Conservation (phyloP, 1,140 invertebrate genomes). For the Caenorhabditis brenneri region DNA sequence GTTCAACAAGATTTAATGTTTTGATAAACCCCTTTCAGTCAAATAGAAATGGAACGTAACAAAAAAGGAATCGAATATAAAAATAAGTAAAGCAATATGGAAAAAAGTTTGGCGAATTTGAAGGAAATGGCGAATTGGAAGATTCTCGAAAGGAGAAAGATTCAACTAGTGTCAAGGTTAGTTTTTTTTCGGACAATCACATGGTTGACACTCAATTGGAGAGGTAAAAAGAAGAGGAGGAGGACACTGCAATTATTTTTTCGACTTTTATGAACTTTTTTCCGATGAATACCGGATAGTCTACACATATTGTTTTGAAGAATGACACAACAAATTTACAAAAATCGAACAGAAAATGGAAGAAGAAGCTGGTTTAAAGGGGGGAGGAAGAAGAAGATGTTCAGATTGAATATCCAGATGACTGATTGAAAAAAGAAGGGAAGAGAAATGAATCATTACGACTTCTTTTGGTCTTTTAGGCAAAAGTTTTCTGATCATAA, state of each 20-base stretch:
- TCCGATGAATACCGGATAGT: too few species aligned
- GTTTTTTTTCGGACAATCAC: slow-evolving; percentile 24
- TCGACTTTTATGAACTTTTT: background rate
- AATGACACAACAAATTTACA: background rate
- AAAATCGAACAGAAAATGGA: background rate
- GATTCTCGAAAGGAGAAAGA: slow-evolving; percentile 21
- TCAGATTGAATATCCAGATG: slow-evolving; percentile 10
- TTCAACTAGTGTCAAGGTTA: slow-evolving; percentile 30
- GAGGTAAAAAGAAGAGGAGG: background rate
- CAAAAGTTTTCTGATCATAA: background rate
- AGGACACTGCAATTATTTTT: background rate
- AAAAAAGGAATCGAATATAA: background rate
- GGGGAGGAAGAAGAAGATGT: background rate
- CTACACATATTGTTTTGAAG: too few species aligned
- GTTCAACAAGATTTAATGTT: background rate
- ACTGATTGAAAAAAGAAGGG: background rate
- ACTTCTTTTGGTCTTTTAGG: background rate
- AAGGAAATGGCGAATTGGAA: background rate
- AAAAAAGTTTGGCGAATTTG: slow-evolving; percentile 34
- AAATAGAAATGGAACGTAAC: background rate
- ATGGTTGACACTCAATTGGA: background rate
- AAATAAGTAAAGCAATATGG: background rate
- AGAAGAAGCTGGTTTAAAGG: background rate
- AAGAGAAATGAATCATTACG: slow-evolving; percentile 7
- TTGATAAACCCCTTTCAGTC: background rate